These are phyloP conservation scores for Bubo bubo DNA, from an alignment of 2,113 vertebrate species.

Conservation along the genomic window DNA sequence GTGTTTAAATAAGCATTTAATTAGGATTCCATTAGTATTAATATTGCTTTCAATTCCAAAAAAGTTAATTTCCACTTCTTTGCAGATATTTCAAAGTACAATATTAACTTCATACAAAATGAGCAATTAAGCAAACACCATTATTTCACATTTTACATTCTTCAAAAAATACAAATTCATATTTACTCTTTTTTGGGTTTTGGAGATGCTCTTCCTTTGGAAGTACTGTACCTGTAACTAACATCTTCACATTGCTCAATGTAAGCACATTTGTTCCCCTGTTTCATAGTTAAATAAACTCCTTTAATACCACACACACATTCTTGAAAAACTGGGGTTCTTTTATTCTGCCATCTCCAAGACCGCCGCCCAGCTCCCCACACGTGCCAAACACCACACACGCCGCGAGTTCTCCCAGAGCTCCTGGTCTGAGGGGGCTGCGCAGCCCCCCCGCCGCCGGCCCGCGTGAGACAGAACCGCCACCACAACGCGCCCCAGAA, in stretches of 20 bases:
- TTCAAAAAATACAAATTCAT: conserved; percentile 96
- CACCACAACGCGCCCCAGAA: not conserved
- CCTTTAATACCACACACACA: conserved; percentile 69
- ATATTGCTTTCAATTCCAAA: conserved; percentile 98
- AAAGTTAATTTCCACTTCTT: conserved; percentile 86
- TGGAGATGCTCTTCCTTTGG: conserved; percentile 90
- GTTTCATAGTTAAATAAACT: conserved; percentile 79
- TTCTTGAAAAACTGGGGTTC: conserved; percentile 66
- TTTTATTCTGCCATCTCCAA: conserved; percentile 53
- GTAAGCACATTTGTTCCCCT: conserved; percentile 79
- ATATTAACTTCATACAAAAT: conserved; percentile 96
- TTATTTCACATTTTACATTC: conserved; percentile 92
- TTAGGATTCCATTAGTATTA: conserved; percentile 91
- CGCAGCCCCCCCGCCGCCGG: too few relatives aligned
- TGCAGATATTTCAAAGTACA: conserved; percentile 87
- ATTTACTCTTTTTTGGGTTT: conserved; percentile 86
- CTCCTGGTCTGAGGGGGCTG: not conserved
- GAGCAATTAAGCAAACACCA: conserved; percentile 90
- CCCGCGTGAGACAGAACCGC: not conserved
- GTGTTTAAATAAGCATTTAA: conserved; percentile 86
- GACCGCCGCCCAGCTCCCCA: conserved; percentile 22
- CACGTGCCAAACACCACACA: not conserved
- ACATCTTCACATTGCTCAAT: conserved; percentile 82
- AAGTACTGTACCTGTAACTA: conserved; percentile 88
- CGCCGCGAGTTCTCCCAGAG: not conserved